Evolutionary conservation across 2,113 vertebrate genomes (phyloP).

Genomic region (Acinonyx jubatus): DNA sequence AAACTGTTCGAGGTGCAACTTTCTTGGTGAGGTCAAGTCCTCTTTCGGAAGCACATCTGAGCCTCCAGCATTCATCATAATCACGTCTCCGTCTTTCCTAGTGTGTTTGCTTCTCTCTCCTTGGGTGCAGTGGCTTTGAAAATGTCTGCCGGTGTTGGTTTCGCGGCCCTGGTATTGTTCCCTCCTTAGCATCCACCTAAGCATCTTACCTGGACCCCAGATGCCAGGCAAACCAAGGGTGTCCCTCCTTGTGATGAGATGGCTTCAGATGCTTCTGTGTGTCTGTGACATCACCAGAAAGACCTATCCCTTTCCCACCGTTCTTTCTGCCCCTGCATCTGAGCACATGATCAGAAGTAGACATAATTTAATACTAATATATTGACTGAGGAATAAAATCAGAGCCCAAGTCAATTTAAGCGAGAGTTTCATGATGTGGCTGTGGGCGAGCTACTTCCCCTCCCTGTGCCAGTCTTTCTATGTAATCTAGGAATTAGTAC

Average conservation of each 20-base stretch:
- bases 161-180: not conserved
- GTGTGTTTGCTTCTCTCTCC: not conserved
- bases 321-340: constrained; percentile 25
- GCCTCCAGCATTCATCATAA: not conserved
- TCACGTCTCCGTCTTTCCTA: not conserved
- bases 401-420: not conserved
- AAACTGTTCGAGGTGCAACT: constrained; percentile 59
- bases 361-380: constrained; percentile 9
- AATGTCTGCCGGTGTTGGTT: constrained; percentile 40
- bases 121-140: not conserved
- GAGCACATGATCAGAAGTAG: constrained; percentile 20
- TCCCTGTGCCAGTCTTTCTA: not conserved
- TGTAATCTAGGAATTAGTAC: not conserved
- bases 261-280: not conserved
- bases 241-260: not conserved
- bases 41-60: not conserved
- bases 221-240: not conserved
- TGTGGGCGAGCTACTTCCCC: not conserved
- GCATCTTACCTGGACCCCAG: constrained; percentile 44
- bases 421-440: not conserved
- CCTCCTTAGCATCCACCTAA: not conserved
- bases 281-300: not conserved
- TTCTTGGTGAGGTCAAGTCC: constrained; percentile 30
- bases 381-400: constrained; percentile 4
- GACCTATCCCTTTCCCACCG: not conserved